phyloP scores from a whole-genome alignment of 2,888 invertebrate genomes.

The Lasioglossum lativentre region DNA sequence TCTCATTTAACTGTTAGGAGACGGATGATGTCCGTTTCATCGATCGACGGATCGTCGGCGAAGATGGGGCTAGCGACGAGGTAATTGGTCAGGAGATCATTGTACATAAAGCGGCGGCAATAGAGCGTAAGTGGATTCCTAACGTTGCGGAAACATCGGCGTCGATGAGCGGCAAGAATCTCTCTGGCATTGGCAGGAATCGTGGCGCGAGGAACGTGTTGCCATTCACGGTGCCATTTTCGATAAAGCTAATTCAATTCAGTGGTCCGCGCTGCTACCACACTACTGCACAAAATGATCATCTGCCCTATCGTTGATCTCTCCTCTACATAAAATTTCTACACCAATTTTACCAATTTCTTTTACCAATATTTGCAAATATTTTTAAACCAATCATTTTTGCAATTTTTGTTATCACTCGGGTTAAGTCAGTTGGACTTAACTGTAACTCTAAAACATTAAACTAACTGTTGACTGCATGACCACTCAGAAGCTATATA shows the following conservation, averaged over 20 bases:
- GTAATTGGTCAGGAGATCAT: conserved; percentile 55
- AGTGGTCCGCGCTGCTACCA: neutral
- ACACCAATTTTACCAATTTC: too few species aligned
- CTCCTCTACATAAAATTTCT: too few species aligned
- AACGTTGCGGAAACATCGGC: conserved; percentile 60
- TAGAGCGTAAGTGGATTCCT: conserved; percentile 52
- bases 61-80: conserved; percentile 29
- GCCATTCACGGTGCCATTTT: conserved; percentile 40
- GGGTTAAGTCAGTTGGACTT: too few species aligned
- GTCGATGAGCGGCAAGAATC: conserved; percentile 19
- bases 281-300: neutral
- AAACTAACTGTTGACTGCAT: too few species aligned
- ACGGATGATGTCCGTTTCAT: neutral
- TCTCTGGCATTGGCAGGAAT: conserved; percentile 39
- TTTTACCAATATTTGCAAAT: too few species aligned
- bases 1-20: neutral
- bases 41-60: conserved; percentile 31
- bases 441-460: too few species aligned
- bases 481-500: too few species aligned
- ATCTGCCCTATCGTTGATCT: too few species aligned
- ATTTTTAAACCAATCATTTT: too few species aligned
- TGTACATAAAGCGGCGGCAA: conserved; percentile 37
- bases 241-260: conserved; percentile 64
- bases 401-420: too few species aligned
- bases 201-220: conserved; percentile 50